These are phyloP conservation scores for Tetranychus urticae DNA, from an alignment of 1,140 invertebrate species.

Conservation along the genomic window DNA sequence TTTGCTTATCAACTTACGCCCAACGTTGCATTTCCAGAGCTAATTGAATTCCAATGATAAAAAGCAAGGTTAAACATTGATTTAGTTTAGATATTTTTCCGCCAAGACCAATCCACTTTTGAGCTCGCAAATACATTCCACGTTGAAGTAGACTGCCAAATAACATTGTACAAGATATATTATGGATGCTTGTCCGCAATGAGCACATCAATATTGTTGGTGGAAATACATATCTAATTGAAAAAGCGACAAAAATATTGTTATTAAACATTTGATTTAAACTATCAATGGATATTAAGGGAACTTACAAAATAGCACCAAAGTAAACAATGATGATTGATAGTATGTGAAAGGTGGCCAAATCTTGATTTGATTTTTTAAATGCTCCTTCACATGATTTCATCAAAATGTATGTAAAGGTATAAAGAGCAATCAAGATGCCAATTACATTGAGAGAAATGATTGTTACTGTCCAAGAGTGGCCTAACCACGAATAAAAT, in stretches of 20 bases:
- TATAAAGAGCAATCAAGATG: slow-evolving; percentile 20
- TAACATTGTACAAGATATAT: slow-evolving; percentile 16
- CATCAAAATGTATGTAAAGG: slow-evolving; percentile 23
- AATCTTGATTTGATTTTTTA: slow-evolving; percentile 22
- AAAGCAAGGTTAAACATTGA: slow-evolving; percentile 20
- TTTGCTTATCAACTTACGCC: slow-evolving; percentile 1
- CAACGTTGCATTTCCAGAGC: slow-evolving; percentile 21
- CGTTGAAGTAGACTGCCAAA: slow-evolving; percentile 21
- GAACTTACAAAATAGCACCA: slow-evolving; percentile 19
- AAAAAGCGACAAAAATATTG: not conserved
- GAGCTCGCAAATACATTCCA: slow-evolving; percentile 19
- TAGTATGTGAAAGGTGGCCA: slow-evolving; percentile 23
- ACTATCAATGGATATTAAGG: not conserved
- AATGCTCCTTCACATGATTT: slow-evolving; percentile 25
- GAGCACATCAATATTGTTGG: slow-evolving; percentile 18
- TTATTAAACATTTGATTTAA: not conserved
- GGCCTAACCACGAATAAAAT: slow-evolving; percentile 17
- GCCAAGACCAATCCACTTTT: slow-evolving; percentile 19
- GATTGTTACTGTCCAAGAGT: slow-evolving; percentile 19
- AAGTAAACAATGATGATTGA: slow-evolving; percentile 23
- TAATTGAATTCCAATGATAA: slow-evolving; percentile 20
- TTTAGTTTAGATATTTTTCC: slow-evolving; percentile 20
- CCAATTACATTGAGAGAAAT: slow-evolving; percentile 17
- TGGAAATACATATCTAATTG: slow-evolving; percentile 18
- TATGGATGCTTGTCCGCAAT: slow-evolving; percentile 16